phyloP scores from a whole-genome alignment of 2,888 invertebrate species.

The Epinotia demarniana region DNA sequence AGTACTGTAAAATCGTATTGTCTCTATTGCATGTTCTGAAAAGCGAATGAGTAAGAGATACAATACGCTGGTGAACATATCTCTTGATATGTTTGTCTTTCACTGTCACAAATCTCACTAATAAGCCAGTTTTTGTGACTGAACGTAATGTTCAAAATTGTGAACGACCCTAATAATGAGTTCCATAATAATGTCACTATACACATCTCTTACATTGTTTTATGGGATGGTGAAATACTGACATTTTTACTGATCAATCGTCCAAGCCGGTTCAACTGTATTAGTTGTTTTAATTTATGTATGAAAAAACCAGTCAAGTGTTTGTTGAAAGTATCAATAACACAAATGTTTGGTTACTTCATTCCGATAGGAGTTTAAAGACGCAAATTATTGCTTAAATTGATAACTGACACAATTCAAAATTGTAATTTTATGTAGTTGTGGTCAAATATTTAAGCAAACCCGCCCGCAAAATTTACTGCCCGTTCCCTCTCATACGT shows the following conservation, averaged over 20 bases:
- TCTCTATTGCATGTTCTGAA: neutral
- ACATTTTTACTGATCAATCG: neutral
- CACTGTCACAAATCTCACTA: neutral
- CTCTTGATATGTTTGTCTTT: neutral
- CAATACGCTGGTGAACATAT: neutral
- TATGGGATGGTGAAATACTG: slow-evolving; percentile 10
- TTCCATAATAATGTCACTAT: slow-evolving; percentile 7
- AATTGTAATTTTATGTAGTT: neutral
- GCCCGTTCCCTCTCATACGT: no score
- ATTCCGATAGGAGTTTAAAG: slow-evolving; percentile 26
- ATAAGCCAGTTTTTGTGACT: neutral
- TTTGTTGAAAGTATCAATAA: slow-evolving; percentile 3
- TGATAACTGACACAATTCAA: neutral
- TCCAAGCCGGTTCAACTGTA: slow-evolving; percentile 12
- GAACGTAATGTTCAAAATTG: neutral
- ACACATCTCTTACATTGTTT: neutral
- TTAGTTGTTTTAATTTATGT: neutral
- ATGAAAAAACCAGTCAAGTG: neutral
- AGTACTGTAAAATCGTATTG: neutral
- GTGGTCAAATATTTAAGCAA: no score
- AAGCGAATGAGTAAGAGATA: neutral
- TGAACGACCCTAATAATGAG: neutral
- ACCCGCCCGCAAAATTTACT: no score
- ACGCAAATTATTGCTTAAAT: slow-evolving; percentile 6
- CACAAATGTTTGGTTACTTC: slow-evolving; percentile 14